A percentile compares a stretch with the other conserved stretches of the same genome.
Conservation (phyloP, 2,113 vertebrate genomes). For the Phodopus roborovskii region DNA sequence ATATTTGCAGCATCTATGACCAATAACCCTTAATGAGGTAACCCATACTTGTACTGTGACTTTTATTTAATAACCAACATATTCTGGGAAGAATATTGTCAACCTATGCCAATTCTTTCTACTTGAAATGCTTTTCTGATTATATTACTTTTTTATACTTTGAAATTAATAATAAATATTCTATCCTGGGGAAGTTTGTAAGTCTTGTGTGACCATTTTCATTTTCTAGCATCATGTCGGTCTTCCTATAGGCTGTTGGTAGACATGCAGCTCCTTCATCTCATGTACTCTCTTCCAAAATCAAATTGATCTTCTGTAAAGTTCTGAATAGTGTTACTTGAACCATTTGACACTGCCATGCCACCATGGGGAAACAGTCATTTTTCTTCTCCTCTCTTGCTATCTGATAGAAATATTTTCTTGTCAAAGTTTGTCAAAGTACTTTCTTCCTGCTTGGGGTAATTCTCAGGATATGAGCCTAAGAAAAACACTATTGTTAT, state of each 20-base stretch:
- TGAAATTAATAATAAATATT: background rate
- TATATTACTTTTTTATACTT: too few relatives aligned
- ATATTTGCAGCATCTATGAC: too few relatives aligned
- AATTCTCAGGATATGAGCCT: background rate
- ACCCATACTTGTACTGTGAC: too few relatives aligned
- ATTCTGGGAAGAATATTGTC: background rate
- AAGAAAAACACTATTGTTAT: background rate
- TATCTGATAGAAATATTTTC: too few relatives aligned
- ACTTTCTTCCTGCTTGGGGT: background rate
- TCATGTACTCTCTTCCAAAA: background rate
- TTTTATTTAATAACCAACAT: background rate
- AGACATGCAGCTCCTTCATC: background rate
- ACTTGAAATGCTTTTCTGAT: background rate
- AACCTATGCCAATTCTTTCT: background rate
- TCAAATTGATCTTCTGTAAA: background rate
- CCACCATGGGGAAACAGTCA: rapidly evolving
- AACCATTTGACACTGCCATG: background rate
- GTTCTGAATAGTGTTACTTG: background rate
- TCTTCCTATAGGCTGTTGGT: background rate
- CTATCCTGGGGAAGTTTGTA: background rate
- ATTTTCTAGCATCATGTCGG: background rate
- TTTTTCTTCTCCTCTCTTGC: background rate
- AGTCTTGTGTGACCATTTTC: background rate
- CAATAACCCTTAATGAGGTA: background rate
- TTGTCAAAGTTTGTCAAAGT: background rate